These are phyloP conservation scores for Lerema accius DNA, from an alignment of 1,140 invertebrate genomes.

Conservation along the genomic window DNA sequence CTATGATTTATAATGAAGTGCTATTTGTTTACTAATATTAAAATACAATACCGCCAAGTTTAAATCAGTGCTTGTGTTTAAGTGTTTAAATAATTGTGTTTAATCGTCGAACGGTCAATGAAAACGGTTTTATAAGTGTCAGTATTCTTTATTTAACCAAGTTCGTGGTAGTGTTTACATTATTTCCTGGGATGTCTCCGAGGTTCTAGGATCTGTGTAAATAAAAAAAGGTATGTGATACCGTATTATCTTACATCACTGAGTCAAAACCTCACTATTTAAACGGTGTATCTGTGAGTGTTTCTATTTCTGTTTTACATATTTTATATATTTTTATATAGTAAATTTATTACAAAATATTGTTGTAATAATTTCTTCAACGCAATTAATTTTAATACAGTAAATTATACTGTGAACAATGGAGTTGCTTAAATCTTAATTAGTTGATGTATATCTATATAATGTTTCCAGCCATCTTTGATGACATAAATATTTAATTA, in stretches of 20 bases:
- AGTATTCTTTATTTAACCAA: slow-evolving; percentile 60
- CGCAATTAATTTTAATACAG: not conserved
- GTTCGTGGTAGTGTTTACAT: slow-evolving; percentile 66
- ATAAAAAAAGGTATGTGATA: slow-evolving; percentile 59
- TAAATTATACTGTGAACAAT: slow-evolving; percentile 22
- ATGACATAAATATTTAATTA: slow-evolving; percentile 82
- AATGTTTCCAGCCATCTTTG: slow-evolving; percentile 48
- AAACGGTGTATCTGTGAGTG: too few species aligned
- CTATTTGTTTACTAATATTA: slow-evolving; percentile 43
- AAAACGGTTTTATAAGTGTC: slow-evolving; percentile 60
- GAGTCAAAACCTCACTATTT: not conserved
- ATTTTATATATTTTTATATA: not conserved
- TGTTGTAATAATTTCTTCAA: not conserved
- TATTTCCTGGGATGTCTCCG: slow-evolving; percentile 58
- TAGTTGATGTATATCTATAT: slow-evolving; percentile 43
- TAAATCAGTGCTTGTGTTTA: slow-evolving; percentile 49
- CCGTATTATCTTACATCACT: slow-evolving; percentile 6
- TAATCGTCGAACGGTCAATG: slow-evolving; percentile 46
- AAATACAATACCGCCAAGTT: slow-evolving; percentile 36
- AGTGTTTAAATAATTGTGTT: slow-evolving; percentile 40
- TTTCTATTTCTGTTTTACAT: not conserved
- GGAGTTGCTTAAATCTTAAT: slow-evolving; percentile 37
- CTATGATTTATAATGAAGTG: slow-evolving; percentile 63
- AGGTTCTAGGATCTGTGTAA: slow-evolving; percentile 53
- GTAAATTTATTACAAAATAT: slow-evolving; percentile 1